Evolutionary conservation across 2,113 vertebrate genomes (phyloP), one percentile per base, ranked within the genome.

Genomic region (Cryptoleucopteryx plumbea): DNA sequence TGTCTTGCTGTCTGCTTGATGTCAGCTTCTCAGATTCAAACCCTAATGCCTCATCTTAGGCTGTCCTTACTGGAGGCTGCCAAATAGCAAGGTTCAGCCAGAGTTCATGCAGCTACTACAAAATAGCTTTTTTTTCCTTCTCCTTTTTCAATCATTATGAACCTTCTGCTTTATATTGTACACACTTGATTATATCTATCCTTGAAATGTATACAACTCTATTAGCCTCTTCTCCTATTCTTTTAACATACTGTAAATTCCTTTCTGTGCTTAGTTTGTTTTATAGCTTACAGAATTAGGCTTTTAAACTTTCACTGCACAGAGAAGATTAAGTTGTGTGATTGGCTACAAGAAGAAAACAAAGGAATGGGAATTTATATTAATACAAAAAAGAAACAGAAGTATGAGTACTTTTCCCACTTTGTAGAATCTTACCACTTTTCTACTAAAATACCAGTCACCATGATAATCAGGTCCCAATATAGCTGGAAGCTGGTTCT

Each of bases 1-100:
- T 98, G 98, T 99, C 99, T 98, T 99, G 98, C 99, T 99, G 99
- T 99, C 98, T 98, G 99, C 98, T 99, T 98, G 98, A 99, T 99
- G 99, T 99, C 99, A 99, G 97, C 98, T 98, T 98, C 98, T 99
- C 98, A 96, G 98, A 99, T 99, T 98, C 96, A 98, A 98, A 98
- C 98, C 98, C 98, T 97, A 98, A 99, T 98, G 99, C 98, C 98
- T 99, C 99, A 98, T 99, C 98, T 97, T 97, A 97, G 98, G 96
- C 98, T 98, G 98, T 98, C 98, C 98, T 97, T 98, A 97, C 98
- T 96, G 97, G 96, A 98, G 98, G 97, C 98, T 98, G 98, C 98
- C 98, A 99, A 98, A 98, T 94, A 94, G 92, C 62, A 95, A 94
- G 97, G 99, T 99, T 99, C 99, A 99, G 98, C 98, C 98, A 99